phyloP scores from a whole-genome alignment of 1,140 invertebrate genomes.

The Dermatophagoides farinae region DNA sequence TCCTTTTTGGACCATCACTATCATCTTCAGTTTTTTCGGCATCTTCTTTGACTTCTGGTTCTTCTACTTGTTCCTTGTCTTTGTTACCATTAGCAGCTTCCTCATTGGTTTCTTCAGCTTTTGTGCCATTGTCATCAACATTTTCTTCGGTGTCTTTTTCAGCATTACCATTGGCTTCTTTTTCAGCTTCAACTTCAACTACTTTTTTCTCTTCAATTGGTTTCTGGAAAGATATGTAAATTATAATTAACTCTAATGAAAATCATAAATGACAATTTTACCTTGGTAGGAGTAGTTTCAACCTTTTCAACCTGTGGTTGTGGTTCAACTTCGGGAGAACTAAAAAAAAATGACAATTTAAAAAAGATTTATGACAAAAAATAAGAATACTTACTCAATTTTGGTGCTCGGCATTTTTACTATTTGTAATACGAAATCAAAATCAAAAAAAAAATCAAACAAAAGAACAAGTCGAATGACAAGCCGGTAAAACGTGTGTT shows the following conservation, averaged over 20 bases:
- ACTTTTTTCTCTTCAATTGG: background rate
- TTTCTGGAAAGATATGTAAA: background rate
- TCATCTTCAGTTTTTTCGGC: background rate
- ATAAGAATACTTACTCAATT: background rate
- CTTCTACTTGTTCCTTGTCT: background rate
- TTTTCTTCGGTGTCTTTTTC: background rate
- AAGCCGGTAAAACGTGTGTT: background rate
- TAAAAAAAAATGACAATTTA: background rate
- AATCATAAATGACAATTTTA: background rate
- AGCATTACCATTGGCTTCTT: background rate
- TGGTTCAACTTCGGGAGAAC: slow-evolving; percentile 4
- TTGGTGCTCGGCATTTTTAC: background rate
- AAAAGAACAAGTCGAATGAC: background rate
- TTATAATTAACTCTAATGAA: background rate
- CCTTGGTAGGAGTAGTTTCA: background rate
- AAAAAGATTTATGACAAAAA: background rate
- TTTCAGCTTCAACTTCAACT: background rate
- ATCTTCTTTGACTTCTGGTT: background rate
- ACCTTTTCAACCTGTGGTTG: background rate
- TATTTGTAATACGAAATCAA: background rate
- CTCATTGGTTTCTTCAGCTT: background rate
- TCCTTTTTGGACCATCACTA: background rate
- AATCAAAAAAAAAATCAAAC: background rate
- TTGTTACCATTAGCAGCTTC: background rate
- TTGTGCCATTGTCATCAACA: background rate